Evolutionary conservation across 2,888 invertebrate species (phyloP).

Genomic region (Gymnocheta viridis): DNA sequence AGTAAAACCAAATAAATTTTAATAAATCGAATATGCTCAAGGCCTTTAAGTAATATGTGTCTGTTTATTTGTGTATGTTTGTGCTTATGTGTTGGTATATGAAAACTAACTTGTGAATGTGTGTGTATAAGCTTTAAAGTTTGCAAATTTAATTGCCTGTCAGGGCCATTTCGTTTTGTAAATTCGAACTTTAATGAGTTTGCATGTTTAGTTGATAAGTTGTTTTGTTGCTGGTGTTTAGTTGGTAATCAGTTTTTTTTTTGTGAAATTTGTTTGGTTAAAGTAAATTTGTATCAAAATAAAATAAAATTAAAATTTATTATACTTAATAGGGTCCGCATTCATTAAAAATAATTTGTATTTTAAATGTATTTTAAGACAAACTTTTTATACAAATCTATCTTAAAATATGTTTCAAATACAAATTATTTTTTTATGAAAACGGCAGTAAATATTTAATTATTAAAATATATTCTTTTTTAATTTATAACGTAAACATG

Average conservation of each 20-base stretch:
- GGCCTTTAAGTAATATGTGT: constrained; percentile 21
- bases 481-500: too few relatives aligned
- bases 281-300: too few relatives aligned
- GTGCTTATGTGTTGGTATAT: not conserved
- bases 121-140: not conserved
- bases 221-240: not conserved
- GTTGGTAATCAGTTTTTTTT: not conserved
- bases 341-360: too few relatives aligned
- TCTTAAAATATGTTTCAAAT: too few relatives aligned
- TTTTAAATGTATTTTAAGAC: too few relatives aligned
- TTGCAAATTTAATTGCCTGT: constrained; percentile 45
- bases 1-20: not conserved
- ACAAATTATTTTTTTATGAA: too few relatives aligned
- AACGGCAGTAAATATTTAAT: too few relatives aligned
- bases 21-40: constrained; percentile 37
- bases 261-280: too few relatives aligned
- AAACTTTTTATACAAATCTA: too few relatives aligned
- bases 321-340: too few relatives aligned
- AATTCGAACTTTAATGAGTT: not conserved
- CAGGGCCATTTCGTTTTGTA: constrained; percentile 22
- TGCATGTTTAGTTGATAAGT: constrained; percentile 1
- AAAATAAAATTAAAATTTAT: too few relatives aligned
- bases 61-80: not conserved
- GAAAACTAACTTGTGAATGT: not conserved
- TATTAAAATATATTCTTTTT: too few relatives aligned